Evolutionary conservation across 2,797 vertebrate genomes (phyloP), one percentile per base, ranked within the genome.

Genomic region (Syncerus caffer): DNA sequence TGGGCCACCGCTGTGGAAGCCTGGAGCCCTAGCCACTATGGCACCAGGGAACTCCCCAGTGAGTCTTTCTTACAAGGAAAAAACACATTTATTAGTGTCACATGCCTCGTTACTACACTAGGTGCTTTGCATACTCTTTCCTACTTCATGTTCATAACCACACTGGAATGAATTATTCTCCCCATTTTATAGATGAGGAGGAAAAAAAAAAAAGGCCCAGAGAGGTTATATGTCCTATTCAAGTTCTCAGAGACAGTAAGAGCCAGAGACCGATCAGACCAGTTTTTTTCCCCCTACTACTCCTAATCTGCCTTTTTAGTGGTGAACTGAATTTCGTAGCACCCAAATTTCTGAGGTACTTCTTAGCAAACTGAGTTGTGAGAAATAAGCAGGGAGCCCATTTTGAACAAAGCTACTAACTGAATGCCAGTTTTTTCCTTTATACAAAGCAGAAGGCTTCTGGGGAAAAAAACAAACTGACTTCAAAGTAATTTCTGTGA

Each of bases 401-500:
- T 94, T 96, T 50, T 95, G 84, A 97, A 97, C 90, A 96, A 84
- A 93, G 74, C 74, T 89, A 89, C 42, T 93, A 96, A 95, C 1
- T 1, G 42, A 93, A 93, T 1, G 17, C 60, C 84, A 74, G 67
- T 79, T 82, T 93, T 93, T 91, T 93, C 93, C 88, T 97, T 97
- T 93, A 92, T 51, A 97, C 29, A 95, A 96, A 97, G 95, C 79
- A 95, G 89, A 96, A 88, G 91, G 80, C 97, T 96, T 97, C 94
- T 94, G 79, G 89, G 29, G 15, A 9, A 64, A 62, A 7, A 9
- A 45, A 96, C 91, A 89, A 97, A 86, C 57, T 67, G 79, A 94
- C 91, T 97, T 97, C 90, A 38, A 90, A 98, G 96, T 84, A 86
- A 96, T 95, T 96, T 98, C 89, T 92, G 31, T 90, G 80, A 96